Percentiles rank a stretch among this genome's conserved stretches.
Conservation (phyloP, 2,797 vertebrate genomes). For the Cirrhinus molitorella region DNA sequence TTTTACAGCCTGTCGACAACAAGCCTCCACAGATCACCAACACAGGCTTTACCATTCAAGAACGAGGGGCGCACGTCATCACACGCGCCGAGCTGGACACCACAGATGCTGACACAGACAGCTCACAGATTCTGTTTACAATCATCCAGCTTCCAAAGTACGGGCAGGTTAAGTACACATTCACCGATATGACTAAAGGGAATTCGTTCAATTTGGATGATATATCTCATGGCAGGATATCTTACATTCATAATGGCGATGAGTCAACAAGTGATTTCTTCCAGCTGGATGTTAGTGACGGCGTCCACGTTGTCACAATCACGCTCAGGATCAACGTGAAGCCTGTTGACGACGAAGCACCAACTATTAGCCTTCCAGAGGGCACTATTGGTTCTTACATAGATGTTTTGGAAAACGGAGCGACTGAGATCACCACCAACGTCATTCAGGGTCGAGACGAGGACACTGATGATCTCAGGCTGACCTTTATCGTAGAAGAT, state of each 20-base stretch:
- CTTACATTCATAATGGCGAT: conserved; percentile 87
- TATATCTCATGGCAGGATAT: conserved; percentile 83
- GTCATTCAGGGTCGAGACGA: conserved; percentile 89
- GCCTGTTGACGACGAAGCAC: conserved; percentile 85
- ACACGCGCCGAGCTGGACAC: conserved; percentile 86
- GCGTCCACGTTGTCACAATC: conserved; percentile 91
- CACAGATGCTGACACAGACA: conserved; percentile 88
- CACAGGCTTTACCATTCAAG: conserved; percentile 88
- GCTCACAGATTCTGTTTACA: conserved; percentile 85
- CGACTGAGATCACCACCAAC: conserved; percentile 89
- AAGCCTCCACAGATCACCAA: conserved; percentile 94
- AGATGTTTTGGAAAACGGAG: conserved; percentile 92
- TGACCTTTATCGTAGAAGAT: conserved; percentile 92
- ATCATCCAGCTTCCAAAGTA: conserved; percentile 86
- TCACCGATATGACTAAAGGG: conserved; percentile 82
- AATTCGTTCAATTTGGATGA: conserved; percentile 85
- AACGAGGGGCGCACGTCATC: conserved; percentile 84
- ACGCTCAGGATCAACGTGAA: conserved; percentile 87
- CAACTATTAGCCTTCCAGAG: conserved; percentile 81
- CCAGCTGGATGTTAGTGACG: conserved; percentile 91
- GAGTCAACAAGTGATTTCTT: conserved; percentile 84
- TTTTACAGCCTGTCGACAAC: conserved; percentile 93
- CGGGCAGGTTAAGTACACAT: conserved; percentile 83
- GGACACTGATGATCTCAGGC: conserved; percentile 88
- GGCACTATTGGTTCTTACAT: conserved; percentile 92